phyloP scores from a whole-genome alignment of 2,888 invertebrate species.

The Melieria crassipennis region DNA sequence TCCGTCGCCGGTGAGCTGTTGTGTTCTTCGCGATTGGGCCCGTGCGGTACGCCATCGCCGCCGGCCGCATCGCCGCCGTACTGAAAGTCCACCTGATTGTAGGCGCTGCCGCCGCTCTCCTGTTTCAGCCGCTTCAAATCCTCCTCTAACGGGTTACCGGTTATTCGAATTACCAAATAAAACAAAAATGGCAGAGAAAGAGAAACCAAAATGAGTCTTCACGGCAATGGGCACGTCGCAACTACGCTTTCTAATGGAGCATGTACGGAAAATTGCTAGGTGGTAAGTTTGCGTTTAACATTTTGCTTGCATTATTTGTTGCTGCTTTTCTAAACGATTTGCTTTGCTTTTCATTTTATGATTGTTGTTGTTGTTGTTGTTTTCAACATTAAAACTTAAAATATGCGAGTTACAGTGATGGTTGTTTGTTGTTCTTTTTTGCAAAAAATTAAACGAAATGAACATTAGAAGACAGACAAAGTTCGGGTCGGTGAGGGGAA shows the following conservation, averaged over 20 bases:
- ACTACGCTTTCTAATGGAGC: not conserved
- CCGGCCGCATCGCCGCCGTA: slow-evolving; percentile 68
- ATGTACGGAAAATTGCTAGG: slow-evolving; percentile 1
- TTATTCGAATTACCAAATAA: slow-evolving; percentile 36
- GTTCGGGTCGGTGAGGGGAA: no score
- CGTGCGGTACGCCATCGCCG: slow-evolving; percentile 56
- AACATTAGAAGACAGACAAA: no score
- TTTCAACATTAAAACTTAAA: no score
- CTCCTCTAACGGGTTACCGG: slow-evolving; percentile 74
- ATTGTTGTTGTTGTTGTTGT: no score
- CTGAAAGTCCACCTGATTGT: slow-evolving; percentile 81
- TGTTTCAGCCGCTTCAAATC: slow-evolving; percentile 87
- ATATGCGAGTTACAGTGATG: no score
- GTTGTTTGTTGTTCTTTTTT: no score
- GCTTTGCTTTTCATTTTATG: not conserved
- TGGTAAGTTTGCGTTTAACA: not conserved
- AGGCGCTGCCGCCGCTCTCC: slow-evolving; percentile 70
- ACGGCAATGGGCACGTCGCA: slow-evolving; percentile 5
- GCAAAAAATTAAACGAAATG: no score
- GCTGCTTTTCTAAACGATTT: not conserved
- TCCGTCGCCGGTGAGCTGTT: slow-evolving; percentile 69
- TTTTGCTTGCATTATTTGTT: not conserved
- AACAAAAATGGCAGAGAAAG: slow-evolving; percentile 53
- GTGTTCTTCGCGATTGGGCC: slow-evolving; percentile 62
- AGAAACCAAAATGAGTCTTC: slow-evolving; percentile 48